A percentile compares a stretch with the other conserved stretches of the same genome.
phyloP scores from a whole-genome alignment of 2,888 invertebrate genomes.

The Ferdinandea cuprea region DNA sequence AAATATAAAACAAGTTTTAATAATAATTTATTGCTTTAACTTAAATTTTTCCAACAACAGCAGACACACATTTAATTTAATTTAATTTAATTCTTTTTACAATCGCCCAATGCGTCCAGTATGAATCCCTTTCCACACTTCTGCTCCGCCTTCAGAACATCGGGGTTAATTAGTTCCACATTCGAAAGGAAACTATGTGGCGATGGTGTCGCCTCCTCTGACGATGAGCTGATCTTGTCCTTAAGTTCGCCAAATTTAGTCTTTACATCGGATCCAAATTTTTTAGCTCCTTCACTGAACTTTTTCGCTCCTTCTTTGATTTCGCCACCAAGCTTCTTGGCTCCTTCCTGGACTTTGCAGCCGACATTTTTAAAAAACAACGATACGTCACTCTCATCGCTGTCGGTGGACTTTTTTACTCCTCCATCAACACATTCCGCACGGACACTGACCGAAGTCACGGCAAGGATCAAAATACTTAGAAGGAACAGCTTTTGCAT shows the following conservation, averaged over 20 bases:
- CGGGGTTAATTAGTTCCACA: conserved; percentile 80
- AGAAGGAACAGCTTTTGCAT: conserved; percentile 75
- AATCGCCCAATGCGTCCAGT: conserved; percentile 81
- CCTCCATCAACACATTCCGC: conserved; percentile 79
- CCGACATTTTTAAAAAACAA: conserved; percentile 80
- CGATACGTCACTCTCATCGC: conserved; percentile 78
- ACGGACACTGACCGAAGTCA: conserved; percentile 47
- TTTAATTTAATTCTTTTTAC: conserved; percentile 76
- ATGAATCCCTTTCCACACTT: conserved; percentile 81
- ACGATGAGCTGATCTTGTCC: conserved; percentile 78
- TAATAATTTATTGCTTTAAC: conserved; percentile 27
- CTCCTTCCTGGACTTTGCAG: conserved; percentile 79
- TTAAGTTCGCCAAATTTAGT: conserved; percentile 79
- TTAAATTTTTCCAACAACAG: conserved; percentile 1
- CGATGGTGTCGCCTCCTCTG: conserved; percentile 77
- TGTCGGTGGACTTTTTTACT: conserved; percentile 76
- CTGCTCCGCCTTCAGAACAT: conserved; percentile 80
- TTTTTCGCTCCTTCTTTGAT: conserved; percentile 80
- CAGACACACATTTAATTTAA: background rate
- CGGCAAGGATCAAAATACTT: conserved; percentile 62
- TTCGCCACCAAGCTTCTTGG: conserved; percentile 79
- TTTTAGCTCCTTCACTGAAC: conserved; percentile 79
- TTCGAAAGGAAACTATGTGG: conserved; percentile 77
- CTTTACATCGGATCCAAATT: conserved; percentile 78
- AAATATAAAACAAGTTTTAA: background rate